Conservation (phyloP, 2,797 vertebrate genomes). For the Pantherophis alleghaniensis region DNA sequence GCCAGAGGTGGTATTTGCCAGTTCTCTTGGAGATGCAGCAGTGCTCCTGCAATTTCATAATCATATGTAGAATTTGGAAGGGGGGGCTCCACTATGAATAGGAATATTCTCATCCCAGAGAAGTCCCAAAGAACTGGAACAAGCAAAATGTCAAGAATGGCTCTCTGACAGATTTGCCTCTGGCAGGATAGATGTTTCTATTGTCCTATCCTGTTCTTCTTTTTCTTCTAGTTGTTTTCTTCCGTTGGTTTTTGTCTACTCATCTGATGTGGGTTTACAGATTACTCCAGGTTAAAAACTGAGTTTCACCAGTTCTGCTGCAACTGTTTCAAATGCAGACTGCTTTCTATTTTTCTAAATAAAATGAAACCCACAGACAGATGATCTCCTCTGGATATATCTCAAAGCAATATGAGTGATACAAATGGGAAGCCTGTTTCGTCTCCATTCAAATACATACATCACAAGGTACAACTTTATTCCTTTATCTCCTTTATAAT, state of each 20-base stretch:
- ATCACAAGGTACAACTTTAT: constrained; percentile 42
- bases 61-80: not conserved
- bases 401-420: constrained; percentile 51
- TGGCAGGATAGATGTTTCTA: not conserved
- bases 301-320: not conserved
- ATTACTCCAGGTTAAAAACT: not conserved
- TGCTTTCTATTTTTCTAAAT: constrained; percentile 21
- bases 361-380: constrained; percentile 3
- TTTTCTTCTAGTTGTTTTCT: not conserved
- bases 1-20: too few species aligned
- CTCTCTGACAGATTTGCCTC: not conserved
- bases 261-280: not conserved
- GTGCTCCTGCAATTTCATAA: not conserved
- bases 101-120: not conserved
- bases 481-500: constrained; percentile 47
- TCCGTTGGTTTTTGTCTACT: not conserved
- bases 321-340: constrained; percentile 9
- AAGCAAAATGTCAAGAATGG: not conserved
- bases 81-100: not conserved
- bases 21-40: not conserved
- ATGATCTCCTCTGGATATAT: constrained; percentile 24
- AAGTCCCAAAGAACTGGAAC: not conserved
- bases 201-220: not conserved
- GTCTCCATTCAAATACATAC: constrained; percentile 46
- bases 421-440: constrained; percentile 27